A percentile compares a stretch with the other conserved stretches of the same genome.
Conservation (phyloP, 2,888 invertebrate genomes). For the Pasiphila rectangulata region DNA sequence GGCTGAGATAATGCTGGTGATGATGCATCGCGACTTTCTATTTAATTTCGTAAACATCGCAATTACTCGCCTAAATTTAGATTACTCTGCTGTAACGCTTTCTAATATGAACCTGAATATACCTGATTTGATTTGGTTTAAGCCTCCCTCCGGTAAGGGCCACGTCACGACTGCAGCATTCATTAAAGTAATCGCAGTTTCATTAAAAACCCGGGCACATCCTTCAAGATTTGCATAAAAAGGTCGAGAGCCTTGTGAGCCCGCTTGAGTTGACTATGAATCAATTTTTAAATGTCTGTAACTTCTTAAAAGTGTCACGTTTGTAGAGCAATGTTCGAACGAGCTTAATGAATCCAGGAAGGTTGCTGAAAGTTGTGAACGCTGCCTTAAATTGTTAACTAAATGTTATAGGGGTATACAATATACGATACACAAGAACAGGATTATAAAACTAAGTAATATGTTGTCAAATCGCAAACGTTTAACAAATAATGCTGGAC, state of each 20-base stretch:
- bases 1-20: too few species aligned
- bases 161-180: slow-evolving; percentile 61
- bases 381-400: slow-evolving; percentile 3
- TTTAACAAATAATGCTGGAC: too few species aligned
- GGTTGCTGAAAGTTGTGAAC: slow-evolving; percentile 15
- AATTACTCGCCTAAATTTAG: slow-evolving; percentile 11
- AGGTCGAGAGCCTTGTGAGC: slow-evolving; percentile 53
- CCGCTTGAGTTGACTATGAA: slow-evolving; percentile 54
- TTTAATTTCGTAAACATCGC: slow-evolving; percentile 9
- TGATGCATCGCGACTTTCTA: neutral
- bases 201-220: slow-evolving; percentile 75
- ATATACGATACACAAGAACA: too few species aligned
- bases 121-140: slow-evolving; percentile 49
- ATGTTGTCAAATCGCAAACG: too few species aligned
- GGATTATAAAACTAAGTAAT: too few species aligned
- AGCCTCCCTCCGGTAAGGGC: slow-evolving; percentile 37
- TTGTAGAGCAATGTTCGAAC: slow-evolving; percentile 41
- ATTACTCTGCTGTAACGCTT: slow-evolving; percentile 23
- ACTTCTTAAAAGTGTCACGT: slow-evolving; percentile 48
- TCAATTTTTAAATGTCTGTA: slow-evolving; percentile 59
- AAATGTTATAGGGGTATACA: too few species aligned
- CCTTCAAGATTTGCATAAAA: slow-evolving; percentile 76
- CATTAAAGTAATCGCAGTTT: slow-evolving; percentile 74
- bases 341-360: slow-evolving; percentile 19
- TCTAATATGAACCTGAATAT: slow-evolving; percentile 55